Evolutionary conservation across 2,113 vertebrate genomes (phyloP).

Genomic region (Diadophis punctatus): DNA sequence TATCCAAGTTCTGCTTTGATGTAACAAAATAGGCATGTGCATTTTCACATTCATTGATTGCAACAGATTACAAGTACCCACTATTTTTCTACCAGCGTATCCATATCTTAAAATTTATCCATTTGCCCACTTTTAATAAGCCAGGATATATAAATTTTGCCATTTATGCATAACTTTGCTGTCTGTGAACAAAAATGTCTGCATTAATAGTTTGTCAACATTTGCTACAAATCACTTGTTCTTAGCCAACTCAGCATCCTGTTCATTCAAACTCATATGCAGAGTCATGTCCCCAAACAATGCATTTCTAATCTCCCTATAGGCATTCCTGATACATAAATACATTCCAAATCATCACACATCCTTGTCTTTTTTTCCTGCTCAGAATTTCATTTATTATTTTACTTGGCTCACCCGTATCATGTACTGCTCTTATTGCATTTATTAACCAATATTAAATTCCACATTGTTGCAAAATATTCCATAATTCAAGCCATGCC

Average conservation of each 20-base stretch:
- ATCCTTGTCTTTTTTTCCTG: not conserved
- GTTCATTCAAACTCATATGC: not conserved
- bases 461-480: not conserved
- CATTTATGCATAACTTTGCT: not conserved
- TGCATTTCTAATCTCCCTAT: not conserved
- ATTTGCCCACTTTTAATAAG: not conserved
- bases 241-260: not conserved
- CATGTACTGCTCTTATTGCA: not conserved
- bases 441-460: not conserved
- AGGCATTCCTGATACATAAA: not conserved
- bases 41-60: not conserved
- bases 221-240: not conserved
- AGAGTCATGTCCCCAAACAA: not conserved
- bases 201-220: not conserved
- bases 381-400: not conserved
- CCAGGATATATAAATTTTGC: not conserved
- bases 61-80: not conserved
- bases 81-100: not conserved
- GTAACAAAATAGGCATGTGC: not conserved
- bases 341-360: not conserved
- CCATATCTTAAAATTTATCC: not conserved
- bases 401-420: not conserved
- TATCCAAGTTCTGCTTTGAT: not conserved
- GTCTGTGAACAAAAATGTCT: not conserved
- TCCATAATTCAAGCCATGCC: not conserved